Evolutionary conservation across 2,797 vertebrate genomes (phyloP).

Genomic region (Melanotaenia parkinsoni): DNA sequence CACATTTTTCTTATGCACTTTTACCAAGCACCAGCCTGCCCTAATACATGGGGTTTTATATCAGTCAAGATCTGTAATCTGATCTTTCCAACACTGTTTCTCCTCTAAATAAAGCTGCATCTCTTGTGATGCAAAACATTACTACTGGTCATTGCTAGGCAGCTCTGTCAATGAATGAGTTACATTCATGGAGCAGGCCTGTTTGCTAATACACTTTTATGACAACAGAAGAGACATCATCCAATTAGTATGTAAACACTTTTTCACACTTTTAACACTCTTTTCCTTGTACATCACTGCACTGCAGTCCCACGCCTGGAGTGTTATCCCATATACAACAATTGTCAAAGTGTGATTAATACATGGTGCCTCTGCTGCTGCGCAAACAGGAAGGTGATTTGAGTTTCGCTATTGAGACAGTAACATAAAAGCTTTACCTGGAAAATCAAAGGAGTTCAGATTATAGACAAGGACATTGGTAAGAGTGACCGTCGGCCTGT

Average conservation of each 20-base stretch:
- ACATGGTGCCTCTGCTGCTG: slow-evolving; percentile 36
- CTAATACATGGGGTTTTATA: slow-evolving; percentile 35
- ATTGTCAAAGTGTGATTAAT: slow-evolving; percentile 45
- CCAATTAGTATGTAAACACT: slow-evolving; percentile 62
- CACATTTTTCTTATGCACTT: slow-evolving; percentile 54
- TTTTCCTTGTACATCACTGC: slow-evolving; percentile 17
- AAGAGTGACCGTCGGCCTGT: slow-evolving; percentile 30
- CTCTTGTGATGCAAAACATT: slow-evolving; percentile 47
- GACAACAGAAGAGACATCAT: slow-evolving; percentile 49
- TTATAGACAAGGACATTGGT: slow-evolving; percentile 46
- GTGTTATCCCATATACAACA: slow-evolving; percentile 30
- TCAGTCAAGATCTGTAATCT: slow-evolving; percentile 42
- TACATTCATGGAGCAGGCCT: slow-evolving; percentile 64
- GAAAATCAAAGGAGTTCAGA: slow-evolving; percentile 52
- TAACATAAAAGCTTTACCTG: slow-evolving; percentile 56
- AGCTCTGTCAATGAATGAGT: slow-evolving; percentile 71
- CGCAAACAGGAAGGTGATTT: slow-evolving; percentile 31
- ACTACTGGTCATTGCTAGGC: slow-evolving; percentile 59
- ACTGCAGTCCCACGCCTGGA: slow-evolving; percentile 38
- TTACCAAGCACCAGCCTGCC: slow-evolving; percentile 42
- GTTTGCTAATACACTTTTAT: slow-evolving; percentile 57
- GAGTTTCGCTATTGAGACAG: slow-evolving; percentile 42
- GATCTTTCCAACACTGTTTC: slow-evolving; percentile 49
- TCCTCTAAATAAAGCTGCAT: slow-evolving; percentile 47
- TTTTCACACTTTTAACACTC: slow-evolving; percentile 42